A percentile compares a stretch with the other conserved stretches of the same genome.
phyloP scores from a whole-genome alignment of 1,140 invertebrate genomes.

The Nomia melanderi region DNA sequence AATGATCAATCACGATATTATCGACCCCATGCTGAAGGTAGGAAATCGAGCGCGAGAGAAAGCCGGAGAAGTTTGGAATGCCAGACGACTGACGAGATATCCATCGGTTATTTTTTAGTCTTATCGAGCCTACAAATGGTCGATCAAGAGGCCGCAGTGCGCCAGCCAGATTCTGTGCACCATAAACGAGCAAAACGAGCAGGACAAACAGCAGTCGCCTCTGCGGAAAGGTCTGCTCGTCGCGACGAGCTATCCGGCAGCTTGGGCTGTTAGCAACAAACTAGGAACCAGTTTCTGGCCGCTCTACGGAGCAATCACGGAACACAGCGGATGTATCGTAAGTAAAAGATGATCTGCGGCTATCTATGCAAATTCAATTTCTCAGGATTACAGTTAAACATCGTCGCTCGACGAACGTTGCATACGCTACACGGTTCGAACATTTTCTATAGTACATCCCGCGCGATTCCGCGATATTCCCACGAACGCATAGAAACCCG shows the following conservation, averaged over 20 bases:
- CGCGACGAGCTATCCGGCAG: constrained; percentile 86
- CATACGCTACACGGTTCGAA: too few species aligned
- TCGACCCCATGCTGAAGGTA: constrained; percentile 32
- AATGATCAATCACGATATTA: constrained; percentile 85
- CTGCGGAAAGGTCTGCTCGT: constrained; percentile 86
- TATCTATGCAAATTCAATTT: too few species aligned
- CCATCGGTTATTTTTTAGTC: constrained; percentile 68
- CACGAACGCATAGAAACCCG: too few species aligned
- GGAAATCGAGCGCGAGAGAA: too few species aligned
- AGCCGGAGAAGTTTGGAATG: background rate
- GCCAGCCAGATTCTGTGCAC: constrained; percentile 89
- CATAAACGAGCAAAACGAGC: constrained; percentile 83
- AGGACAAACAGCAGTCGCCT: constrained; percentile 73
- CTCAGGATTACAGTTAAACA: too few species aligned
- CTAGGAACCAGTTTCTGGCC: constrained; percentile 84
- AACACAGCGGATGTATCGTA: constrained; percentile 83
- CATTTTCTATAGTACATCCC: too few species aligned
- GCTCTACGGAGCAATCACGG: constrained; percentile 84
- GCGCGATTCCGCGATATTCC: too few species aligned
- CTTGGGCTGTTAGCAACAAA: constrained; percentile 85
- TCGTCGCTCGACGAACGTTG: too few species aligned
- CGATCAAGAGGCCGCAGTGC: constrained; percentile 85
- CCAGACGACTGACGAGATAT: background rate
- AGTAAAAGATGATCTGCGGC: too few species aligned
- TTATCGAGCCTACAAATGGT: constrained; percentile 88